Conservation (phyloP, 1,140 invertebrate species). For the Nixonia krombeini region DNA sequence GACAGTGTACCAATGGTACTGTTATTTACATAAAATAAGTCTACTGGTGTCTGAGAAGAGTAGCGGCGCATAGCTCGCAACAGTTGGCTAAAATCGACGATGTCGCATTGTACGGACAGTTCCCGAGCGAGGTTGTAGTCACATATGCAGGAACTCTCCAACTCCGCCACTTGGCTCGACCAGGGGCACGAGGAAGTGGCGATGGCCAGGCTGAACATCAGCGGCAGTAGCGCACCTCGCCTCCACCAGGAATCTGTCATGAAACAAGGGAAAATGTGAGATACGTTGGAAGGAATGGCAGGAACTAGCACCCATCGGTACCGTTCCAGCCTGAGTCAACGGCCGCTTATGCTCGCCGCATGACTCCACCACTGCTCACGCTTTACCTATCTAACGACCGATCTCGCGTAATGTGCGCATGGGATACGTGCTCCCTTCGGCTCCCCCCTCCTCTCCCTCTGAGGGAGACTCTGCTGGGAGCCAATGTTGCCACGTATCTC, state of each 20-base stretch:
- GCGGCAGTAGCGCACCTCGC: conserved; percentile 45
- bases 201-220: conserved; percentile 32
- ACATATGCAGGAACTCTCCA: conserved; percentile 90
- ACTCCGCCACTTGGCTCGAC: conserved; percentile 71
- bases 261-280: conserved; percentile 9
- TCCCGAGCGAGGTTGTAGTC: conserved; percentile 86
- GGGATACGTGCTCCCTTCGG: too few species aligned
- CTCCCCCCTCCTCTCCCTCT: too few species aligned
- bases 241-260: conserved; percentile 39
- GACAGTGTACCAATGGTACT: conserved; percentile 80
- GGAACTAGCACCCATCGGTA: neutral
- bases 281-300: neutral
- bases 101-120: conserved; percentile 90
- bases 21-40: conserved; percentile 91
- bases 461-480: too few species aligned
- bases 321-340: conserved; percentile 59
- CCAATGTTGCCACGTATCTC: too few species aligned
- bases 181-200: conserved; percentile 85
- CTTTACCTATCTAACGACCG: neutral
- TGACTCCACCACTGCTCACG: neutral
- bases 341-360: conserved; percentile 38
- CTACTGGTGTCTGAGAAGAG: conserved; percentile 78
- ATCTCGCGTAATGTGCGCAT: neutral
- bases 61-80: conserved; percentile 80
- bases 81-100: conserved; percentile 84